Evolutionary conservation across 2,888 invertebrate genomes (phyloP).

Genomic region (Hirtodrosophila histrioides): DNA sequence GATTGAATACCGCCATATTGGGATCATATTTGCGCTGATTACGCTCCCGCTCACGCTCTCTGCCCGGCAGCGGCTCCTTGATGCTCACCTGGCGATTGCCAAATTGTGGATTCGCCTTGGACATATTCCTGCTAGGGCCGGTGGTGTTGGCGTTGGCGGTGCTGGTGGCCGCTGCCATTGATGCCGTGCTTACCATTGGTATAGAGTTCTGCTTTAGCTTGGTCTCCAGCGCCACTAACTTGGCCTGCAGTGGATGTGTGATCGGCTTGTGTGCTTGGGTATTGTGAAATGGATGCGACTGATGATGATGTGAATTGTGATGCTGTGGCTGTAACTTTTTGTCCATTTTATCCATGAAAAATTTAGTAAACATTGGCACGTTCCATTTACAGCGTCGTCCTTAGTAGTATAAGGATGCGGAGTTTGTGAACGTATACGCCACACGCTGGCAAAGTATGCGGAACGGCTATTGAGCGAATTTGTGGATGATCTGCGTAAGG

Average conservation of each 20-base stretch:
- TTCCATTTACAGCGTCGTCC: conserved; percentile 50
- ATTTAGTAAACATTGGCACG: conserved; percentile 51
- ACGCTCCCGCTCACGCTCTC: conserved; percentile 7
- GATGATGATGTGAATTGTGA: conserved; percentile 11
- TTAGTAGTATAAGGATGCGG: too few species aligned
- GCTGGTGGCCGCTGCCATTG: background rate
- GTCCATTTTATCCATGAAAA: conserved; percentile 61
- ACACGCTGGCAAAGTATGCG: background rate
- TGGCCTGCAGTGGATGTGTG: conserved; percentile 34
- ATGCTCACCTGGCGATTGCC: background rate
- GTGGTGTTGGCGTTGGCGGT: background rate
- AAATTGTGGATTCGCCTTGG: conserved; percentile 8
- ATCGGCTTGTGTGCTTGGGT: conserved; percentile 1
- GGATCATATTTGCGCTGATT: conserved; percentile 9
- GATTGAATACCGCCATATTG: conserved; percentile 20
- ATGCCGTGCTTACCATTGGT: background rate
- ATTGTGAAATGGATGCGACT: background rate
- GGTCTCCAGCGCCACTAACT: conserved; percentile 28
- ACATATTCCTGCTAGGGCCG: background rate
- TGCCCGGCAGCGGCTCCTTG: conserved; percentile 10
- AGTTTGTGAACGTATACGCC: too few species aligned
- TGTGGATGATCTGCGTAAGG: conserved; percentile 37
- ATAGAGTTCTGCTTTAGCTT: conserved; percentile 28
- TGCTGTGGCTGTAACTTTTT: conserved; percentile 43
- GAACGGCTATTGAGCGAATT: conserved; percentile 26